phyloP scores from a whole-genome alignment of 2,113 vertebrate species.

The Triplophysa rosa region DNA sequence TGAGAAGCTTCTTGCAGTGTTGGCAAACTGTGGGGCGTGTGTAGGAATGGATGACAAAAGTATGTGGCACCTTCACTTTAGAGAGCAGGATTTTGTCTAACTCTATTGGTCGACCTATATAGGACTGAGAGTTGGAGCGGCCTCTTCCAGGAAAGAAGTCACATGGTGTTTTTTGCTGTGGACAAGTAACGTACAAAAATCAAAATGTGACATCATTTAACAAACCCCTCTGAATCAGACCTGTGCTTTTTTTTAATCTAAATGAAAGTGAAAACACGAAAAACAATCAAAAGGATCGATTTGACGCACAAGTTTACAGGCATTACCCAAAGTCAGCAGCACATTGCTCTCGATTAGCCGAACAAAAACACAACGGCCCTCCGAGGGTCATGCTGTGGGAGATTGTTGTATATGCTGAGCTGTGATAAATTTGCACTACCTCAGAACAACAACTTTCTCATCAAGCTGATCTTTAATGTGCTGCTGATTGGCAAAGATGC shows the following conservation, averaged over 20 bases:
- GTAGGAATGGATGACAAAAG: slow-evolving; percentile 96
- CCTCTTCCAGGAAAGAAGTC: slow-evolving; percentile 86
- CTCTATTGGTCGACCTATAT: slow-evolving; percentile 90
- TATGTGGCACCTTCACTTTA: slow-evolving; percentile 97
- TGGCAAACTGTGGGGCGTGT: slow-evolving; percentile 95
- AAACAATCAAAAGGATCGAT: not conserved
- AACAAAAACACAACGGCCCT: slow-evolving; percentile 43
- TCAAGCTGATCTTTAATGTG: slow-evolving; percentile 52
- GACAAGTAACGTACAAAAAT: slow-evolving; percentile 47
- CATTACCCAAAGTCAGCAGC: slow-evolving; percentile 5
- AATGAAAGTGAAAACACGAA: not conserved
- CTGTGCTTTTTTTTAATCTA: not conserved
- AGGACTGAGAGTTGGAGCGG: slow-evolving; percentile 90
- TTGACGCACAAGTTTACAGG: slow-evolving; percentile 5
- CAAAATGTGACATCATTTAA: too few relatives aligned
- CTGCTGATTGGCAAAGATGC: slow-evolving; percentile 51
- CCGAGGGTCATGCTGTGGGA: slow-evolving; percentile 42
- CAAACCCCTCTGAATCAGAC: too few relatives aligned
- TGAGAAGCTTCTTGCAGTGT: slow-evolving; percentile 96
- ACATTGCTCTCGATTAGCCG: slow-evolving; percentile 38
- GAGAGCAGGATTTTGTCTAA: slow-evolving; percentile 93
- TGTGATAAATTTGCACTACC: slow-evolving; percentile 50
- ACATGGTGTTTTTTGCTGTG: slow-evolving; percentile 83
- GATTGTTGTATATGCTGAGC: slow-evolving; percentile 38
- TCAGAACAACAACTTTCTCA: slow-evolving; percentile 56